Base-by-base conservation (phyloP, 1,140 invertebrate genomes). In the Andrena cerasifolii region DNA sequence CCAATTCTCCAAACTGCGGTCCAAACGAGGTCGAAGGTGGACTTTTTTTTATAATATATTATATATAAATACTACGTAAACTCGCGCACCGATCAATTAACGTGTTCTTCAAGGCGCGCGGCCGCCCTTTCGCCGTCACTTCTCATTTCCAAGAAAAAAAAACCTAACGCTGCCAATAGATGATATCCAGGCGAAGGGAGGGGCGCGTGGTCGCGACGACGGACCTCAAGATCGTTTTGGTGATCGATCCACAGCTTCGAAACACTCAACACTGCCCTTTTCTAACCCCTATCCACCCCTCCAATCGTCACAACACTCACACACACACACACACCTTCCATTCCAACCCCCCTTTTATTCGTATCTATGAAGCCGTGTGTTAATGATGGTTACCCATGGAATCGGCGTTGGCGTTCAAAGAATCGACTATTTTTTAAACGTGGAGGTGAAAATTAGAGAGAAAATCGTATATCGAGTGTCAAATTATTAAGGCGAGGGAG, bases 351-450 rank as follows among this genome's bases (percentile, higher is more conserved):
- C 33, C 49, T 4, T 58, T 75, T 63, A 65, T 72, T 77, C 59
- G 74, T 86, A 76, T 81, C 71, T 78, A 68, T 59, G 36, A 40
- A 73, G 74, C 67, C 63, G 54, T 83, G 77, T 82, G 58, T 16
- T 24, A 40, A 40, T 56, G 21, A 49, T 36, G 31, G 36, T 82
- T 58, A 74, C 10, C 77, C 82, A 85, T 78, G 65, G 82, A 78
- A 76, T 62, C 78, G 77, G 66, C 67, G 80, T 83, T 75, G 80
- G 85, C 78, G 78, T 82, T 88, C 79, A 87, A 85, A 86, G 75
- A 87, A 88, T 88, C 66, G 80, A 89, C 83, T 89, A 89, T 89
- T 89, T 87, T 88, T 89, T 80, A 87, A 89, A 84, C 45, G n/a
- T 14, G 40, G 28, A 58, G 21, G 45, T n/a, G n/a, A n/a, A n/a